These are phyloP conservation scores for Grantiella picta DNA, from an alignment of 2,113 vertebrate species.

Conservation along the genomic window DNA sequence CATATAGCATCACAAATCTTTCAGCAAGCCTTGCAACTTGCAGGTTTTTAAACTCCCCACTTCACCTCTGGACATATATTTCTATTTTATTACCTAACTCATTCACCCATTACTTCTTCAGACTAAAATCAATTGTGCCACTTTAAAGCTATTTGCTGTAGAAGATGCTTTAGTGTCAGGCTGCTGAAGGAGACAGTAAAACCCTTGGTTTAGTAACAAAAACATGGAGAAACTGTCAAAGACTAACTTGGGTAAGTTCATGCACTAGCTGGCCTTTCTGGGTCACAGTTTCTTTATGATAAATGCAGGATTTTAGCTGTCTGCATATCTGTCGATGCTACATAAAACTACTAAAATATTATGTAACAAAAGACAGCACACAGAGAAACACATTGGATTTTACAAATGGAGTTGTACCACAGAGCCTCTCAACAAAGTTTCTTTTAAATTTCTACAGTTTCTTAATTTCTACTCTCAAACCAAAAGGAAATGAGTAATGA, in stretches of 20 bases:
- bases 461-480: background rate
- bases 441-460: background rate
- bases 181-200: background rate
- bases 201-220: background rate
- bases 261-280: background rate
- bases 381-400: background rate
- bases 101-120: background rate
- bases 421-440: background rate
- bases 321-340: background rate
- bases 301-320: background rate
- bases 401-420: accelerated
- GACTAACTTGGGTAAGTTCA: background rate
- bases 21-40: background rate
- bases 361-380: background rate
- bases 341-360: background rate
- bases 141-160: background rate
- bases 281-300: background rate
- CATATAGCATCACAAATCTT: background rate
- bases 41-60: background rate
- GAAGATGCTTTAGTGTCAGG: background rate
- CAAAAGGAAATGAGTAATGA: background rate
- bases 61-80: background rate
- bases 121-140: background rate
- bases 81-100: background rate
- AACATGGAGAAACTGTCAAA: background rate